Percentiles rank a stretch among this genome's conserved stretches.
These are phyloP conservation scores for Malurus elegans DNA, from an alignment of 2,113 vertebrate species.

Conservation along the genomic window DNA sequence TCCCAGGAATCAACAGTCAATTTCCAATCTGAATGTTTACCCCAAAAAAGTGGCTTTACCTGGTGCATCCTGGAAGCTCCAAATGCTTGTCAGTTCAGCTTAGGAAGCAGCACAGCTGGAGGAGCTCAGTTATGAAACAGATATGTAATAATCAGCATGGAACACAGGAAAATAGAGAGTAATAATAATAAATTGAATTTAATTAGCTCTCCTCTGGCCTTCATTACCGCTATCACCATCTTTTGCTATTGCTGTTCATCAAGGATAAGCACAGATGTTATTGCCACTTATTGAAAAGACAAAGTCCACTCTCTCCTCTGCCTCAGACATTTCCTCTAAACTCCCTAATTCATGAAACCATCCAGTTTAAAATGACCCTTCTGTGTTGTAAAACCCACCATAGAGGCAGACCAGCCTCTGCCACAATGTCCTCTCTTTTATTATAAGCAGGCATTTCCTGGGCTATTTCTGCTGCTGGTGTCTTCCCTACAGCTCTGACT, in stretches of 20 bases:
- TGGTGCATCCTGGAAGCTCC: background rate
- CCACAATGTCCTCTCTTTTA: background rate
- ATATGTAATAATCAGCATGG: background rate
- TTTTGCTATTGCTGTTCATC: constrained; percentile 19
- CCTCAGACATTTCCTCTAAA: background rate
- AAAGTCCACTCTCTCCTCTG: background rate
- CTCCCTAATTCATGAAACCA: background rate
- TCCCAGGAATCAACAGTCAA: background rate
- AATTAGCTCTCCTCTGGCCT: constrained; percentile 29
- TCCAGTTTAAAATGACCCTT: background rate
- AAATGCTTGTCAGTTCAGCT: background rate
- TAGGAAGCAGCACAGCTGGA: background rate
- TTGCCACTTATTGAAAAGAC: background rate
- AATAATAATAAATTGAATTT: constrained; percentile 50
- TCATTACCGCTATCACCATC: background rate
- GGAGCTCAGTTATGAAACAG: background rate
- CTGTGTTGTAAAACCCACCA: background rate
- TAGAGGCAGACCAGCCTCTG: background rate
- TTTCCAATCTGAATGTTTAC: background rate
- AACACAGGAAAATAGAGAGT: background rate
- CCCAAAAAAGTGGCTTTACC: background rate
- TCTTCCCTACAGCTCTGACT: background rate
- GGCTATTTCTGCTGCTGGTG: background rate
- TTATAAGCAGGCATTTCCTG: background rate
- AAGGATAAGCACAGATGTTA: background rate